Evolutionary conservation across 1,140 invertebrate species (phyloP).

Genomic region (Panagrolaimus sp.): DNA sequence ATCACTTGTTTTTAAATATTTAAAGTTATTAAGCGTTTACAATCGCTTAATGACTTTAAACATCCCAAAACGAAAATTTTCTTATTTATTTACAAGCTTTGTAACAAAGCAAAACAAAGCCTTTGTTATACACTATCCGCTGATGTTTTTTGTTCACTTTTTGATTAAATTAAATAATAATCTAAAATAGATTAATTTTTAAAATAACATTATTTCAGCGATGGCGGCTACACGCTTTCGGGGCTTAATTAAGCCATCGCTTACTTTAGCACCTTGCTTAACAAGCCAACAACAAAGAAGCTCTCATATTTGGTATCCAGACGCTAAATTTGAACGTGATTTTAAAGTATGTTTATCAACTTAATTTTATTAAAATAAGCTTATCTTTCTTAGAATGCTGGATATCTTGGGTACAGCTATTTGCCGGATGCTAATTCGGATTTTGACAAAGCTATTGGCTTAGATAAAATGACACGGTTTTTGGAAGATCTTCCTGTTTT

Average conservation of each 20-base stretch:
- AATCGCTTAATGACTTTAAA: too few relatives aligned
- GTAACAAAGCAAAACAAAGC: too few relatives aligned
- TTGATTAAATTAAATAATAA: too few relatives aligned
- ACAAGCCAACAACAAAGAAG: slow-evolving; percentile 26
- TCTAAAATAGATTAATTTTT: too few relatives aligned
- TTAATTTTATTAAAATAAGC: slow-evolving; percentile 8
- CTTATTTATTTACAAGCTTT: background rate
- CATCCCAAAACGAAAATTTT: slow-evolving; percentile 8
- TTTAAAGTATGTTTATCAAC: slow-evolving; percentile 41
- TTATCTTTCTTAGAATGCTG: slow-evolving; percentile 30
- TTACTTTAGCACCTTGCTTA: background rate
- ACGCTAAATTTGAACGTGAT: slow-evolving; percentile 52
- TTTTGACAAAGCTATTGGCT: slow-evolving; percentile 31
- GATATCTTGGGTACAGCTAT: slow-evolving; percentile 28
- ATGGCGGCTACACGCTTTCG: slow-evolving; percentile 12
- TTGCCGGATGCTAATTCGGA: slow-evolving; percentile 24
- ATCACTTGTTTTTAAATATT: background rate
- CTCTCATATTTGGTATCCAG: slow-evolving; percentile 53
- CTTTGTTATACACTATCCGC: background rate
- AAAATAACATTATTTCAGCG: background rate
- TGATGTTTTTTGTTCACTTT: background rate
- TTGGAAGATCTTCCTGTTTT: slow-evolving; percentile 26
- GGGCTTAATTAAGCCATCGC: slow-evolving; percentile 12
- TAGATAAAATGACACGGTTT: slow-evolving; percentile 37
- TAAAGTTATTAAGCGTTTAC: too few relatives aligned